phyloP scores from a whole-genome alignment of 2,797 vertebrate genomes.

The Leptatherina wallacei region DNA sequence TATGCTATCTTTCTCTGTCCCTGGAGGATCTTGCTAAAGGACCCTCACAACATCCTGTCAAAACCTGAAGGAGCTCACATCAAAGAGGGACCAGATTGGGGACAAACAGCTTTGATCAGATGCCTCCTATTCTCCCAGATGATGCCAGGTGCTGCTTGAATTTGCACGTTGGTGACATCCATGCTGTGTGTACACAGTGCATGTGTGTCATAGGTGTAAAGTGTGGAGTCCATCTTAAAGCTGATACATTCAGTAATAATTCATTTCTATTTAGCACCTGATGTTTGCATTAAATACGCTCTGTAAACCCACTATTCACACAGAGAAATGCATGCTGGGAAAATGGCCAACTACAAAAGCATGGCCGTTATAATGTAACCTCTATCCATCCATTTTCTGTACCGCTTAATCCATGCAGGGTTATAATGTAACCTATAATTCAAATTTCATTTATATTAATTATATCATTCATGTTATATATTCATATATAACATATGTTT shows the following conservation, averaged over 20 bases:
- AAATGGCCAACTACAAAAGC: background rate
- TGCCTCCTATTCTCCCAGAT: constrained; percentile 24
- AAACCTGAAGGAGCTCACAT: constrained; percentile 45
- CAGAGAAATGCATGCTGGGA: background rate
- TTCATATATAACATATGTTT: no score
- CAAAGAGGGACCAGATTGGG: constrained; percentile 42
- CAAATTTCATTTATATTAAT: no score
- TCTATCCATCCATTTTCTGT: no score
- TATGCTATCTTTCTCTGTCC: background rate
- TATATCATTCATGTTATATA: no score
- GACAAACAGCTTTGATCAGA: constrained; percentile 33
- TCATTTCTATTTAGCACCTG: background rate
- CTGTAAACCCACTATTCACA: background rate
- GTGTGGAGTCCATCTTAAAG: background rate
- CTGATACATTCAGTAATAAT: background rate
- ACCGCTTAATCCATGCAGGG: no score
- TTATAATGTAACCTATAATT: background rate
- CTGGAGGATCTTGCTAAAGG: constrained; percentile 11
- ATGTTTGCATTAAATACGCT: background rate
- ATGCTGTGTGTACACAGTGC: background rate
- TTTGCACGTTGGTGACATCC: background rate
- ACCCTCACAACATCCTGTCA: constrained; percentile 7
- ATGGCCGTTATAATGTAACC: background rate
- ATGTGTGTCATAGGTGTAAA: background rate
- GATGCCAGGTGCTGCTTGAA: constrained; percentile 42